Evolutionary conservation across 2,888 invertebrate species (phyloP).

Genomic region (Heliconius hortense): DNA sequence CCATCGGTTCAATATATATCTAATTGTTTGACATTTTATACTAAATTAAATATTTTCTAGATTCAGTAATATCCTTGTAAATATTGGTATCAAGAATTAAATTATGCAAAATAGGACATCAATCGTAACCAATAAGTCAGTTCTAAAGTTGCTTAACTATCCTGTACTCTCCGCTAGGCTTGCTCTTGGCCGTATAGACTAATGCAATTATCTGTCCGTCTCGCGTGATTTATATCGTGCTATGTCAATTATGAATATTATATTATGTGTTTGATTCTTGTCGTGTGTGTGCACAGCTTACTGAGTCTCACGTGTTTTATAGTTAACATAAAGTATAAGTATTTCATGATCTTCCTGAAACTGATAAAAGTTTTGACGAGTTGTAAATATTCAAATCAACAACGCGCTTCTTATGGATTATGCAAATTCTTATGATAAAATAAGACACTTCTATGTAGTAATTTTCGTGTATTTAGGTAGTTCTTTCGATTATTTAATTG

Average conservation of each 20-base stretch:
- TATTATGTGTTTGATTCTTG: slow-evolving; percentile 45
- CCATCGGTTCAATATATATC: slow-evolving; percentile 28
- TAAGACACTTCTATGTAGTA: slow-evolving; percentile 10
- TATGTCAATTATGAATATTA: slow-evolving; percentile 69
- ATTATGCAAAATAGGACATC: not conserved
- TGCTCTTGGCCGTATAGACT: slow-evolving; percentile 49
- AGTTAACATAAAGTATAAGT: slow-evolving; percentile 44
- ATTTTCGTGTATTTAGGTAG: not conserved
- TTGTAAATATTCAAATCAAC: not conserved
- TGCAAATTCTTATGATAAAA: slow-evolving; percentile 20
- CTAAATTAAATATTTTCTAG: not conserved
- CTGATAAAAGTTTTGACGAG: slow-evolving; percentile 4
- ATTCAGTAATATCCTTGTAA: not conserved
- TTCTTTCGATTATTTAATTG: slow-evolving; percentile 1
- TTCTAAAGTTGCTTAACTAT: slow-evolving; percentile 53
- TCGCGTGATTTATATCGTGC: slow-evolving; percentile 57
- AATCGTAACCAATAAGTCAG: not conserved
- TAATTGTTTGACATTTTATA: not conserved
- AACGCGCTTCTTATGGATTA: slow-evolving; percentile 7
- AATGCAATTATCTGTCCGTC: slow-evolving; percentile 59
- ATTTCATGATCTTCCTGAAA: slow-evolving; percentile 32
- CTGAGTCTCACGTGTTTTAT: slow-evolving; percentile 12
- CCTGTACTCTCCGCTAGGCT: slow-evolving; percentile 57
- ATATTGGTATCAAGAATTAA: not conserved
- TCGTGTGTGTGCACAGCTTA: slow-evolving; percentile 39